Base-by-base conservation (phyloP, 2,797 vertebrate genomes). In the Acipenser transmontanus region DNA sequence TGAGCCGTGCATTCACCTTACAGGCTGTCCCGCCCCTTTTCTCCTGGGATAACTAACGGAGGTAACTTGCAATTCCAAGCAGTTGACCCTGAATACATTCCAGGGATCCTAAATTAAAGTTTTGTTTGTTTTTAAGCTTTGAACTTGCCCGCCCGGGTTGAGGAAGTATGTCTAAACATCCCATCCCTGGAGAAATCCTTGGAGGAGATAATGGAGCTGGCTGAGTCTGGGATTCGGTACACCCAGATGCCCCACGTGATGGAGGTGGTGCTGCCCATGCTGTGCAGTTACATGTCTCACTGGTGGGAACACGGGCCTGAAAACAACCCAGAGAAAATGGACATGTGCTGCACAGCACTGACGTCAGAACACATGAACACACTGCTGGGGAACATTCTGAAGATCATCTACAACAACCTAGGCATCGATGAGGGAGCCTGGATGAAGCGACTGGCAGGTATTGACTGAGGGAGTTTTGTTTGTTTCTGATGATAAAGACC, bases 261-360 rank as follows among this genome's bases (percentile, higher is more conserved):
- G 85, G 86, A 95, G 77, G 96, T 97, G 57, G 85, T 97, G 47
- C 69, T 98, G 78, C 96, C 96, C 1, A 94, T 97, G 94, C 75
- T 98, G 0, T 98, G 96, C 65, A 97, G 93, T 75, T 98, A 98
- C 78, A 93, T 97, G 93, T 98, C 96, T 4, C 93, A 94, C 62
- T 98, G 96, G 96, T 98, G 96, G 96, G 95, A 98, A 49, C 88
- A 95, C 0, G 95, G 96, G 2, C 93, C 94, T 0, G 94, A 98
- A 77, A 94, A 80, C 76, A 89, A 86, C 65, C 79, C 81, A 0
- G 90, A 90, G 8, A 82, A 73, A 47, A 76, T 80, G 0, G 91
- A 92, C 66, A 85, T 81, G 76, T 97, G 93, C 79, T 98, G 96
- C 75, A 97, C 96, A 0, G 92, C 88, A 0, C 89, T 97, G 63